phyloP scores from a whole-genome alignment of 2,113 vertebrate species.

The Peromyscus maniculatus region DNA sequence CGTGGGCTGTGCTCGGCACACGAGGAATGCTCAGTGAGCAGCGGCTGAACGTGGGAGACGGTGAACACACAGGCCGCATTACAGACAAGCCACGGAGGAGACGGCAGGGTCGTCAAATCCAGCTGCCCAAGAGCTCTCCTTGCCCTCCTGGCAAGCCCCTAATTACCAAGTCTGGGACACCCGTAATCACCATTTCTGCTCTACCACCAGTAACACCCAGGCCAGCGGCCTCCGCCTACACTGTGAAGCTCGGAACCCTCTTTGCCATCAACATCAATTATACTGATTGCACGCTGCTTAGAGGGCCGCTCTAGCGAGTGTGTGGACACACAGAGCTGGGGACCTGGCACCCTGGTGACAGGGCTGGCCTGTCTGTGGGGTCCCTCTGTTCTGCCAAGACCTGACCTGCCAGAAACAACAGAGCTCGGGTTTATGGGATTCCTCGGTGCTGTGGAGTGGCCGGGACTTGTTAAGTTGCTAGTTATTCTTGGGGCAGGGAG shows the following conservation, averaged over 20 bases:
- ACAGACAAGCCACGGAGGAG: not conserved
- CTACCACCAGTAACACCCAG: slow-evolving; percentile 40
- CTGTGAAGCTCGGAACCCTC: slow-evolving; percentile 1
- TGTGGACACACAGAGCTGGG: not conserved
- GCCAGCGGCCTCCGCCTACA: slow-evolving; percentile 39
- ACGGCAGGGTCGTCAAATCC: slow-evolving; percentile 11
- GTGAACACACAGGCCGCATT: not conserved
- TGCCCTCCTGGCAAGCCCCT: slow-evolving; percentile 54
- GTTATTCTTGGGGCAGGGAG: not conserved
- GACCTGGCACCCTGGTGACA: not conserved
- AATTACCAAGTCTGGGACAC: slow-evolving; percentile 63
- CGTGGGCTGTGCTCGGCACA: not conserved
- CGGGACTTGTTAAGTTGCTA: not conserved
- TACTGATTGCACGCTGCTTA: not conserved
- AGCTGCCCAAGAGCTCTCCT: not conserved
- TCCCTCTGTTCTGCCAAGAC: not conserved
- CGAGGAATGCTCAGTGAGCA: not conserved
- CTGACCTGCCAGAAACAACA: not conserved
- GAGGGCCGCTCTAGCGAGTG: not conserved
- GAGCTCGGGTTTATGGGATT: not conserved
- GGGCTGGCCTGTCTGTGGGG: not conserved
- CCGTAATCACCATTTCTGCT: slow-evolving; percentile 67
- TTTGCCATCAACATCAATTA: slow-evolving; percentile 61
- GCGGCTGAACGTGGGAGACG: not conserved
- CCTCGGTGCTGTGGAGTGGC: not conserved